These are phyloP conservation scores for Amphipoea oculea DNA, from an alignment of 2,888 invertebrate genomes.

Conservation along the genomic window DNA sequence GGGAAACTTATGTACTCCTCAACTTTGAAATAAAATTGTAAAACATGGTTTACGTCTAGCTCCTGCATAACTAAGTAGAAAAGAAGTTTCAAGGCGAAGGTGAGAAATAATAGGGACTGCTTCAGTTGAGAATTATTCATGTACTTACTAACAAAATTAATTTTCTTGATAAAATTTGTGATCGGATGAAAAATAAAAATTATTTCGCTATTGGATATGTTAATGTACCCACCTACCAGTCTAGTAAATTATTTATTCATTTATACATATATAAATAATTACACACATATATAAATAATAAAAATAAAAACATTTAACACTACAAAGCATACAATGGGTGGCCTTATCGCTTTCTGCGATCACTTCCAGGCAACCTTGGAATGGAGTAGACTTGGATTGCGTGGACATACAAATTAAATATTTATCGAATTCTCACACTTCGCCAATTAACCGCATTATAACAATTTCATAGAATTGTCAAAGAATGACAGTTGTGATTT, in stretches of 20 bases:
- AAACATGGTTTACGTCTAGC: slow-evolving; percentile 15
- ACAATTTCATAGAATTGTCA: background rate
- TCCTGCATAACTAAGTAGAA: slow-evolving; percentile 33
- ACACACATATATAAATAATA: background rate
- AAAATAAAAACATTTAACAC: background rate
- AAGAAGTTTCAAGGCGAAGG: slow-evolving; percentile 43
- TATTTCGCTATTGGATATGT: background rate
- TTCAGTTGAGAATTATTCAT: slow-evolving; percentile 23
- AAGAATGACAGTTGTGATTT: background rate
- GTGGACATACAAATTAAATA: background rate
- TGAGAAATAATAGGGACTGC: slow-evolving; percentile 13
- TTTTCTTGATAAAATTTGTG: slow-evolving; percentile 7
- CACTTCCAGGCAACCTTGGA: background rate
- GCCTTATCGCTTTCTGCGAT: background rate
- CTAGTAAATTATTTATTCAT: background rate
- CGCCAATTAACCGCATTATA: background rate
- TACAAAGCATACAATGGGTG: background rate
- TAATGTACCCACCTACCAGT: background rate
- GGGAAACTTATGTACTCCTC: slow-evolving; percentile 13
- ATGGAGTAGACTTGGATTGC: too few species aligned
- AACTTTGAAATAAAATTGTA: slow-evolving; percentile 40
- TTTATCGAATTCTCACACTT: background rate
- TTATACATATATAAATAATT: too few species aligned
- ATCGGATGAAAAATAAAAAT: background rate
- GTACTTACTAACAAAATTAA: slow-evolving; percentile 9